A percentile compares a stretch with the other conserved stretches of the same genome.
Evolutionary conservation across 2,113 vertebrate species (phyloP).

Genomic region (Motacilla tschutschensis): DNA sequence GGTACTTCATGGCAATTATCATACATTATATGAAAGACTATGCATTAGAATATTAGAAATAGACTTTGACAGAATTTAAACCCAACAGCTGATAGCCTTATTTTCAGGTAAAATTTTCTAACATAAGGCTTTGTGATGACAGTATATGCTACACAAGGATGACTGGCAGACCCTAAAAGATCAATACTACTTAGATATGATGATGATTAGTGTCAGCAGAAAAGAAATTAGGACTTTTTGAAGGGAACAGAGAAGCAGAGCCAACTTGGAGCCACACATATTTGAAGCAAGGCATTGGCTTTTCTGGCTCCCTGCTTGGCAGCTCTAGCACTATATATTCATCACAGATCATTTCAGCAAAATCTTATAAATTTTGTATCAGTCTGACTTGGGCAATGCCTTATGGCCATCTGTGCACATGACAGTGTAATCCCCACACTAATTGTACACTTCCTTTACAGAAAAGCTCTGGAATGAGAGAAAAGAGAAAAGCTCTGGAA

Average conservation of each 20-base stretch:
- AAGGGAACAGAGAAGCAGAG: not conserved
- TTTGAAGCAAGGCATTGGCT: not conserved
- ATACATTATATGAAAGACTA: not conserved
- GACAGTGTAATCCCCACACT: not conserved
- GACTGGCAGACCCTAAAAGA: constrained; percentile 11
- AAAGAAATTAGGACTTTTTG: not conserved
- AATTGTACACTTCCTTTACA: not conserved
- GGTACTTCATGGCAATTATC: not conserved
- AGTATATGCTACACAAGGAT: constrained; percentile 7
- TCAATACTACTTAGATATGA: constrained; percentile 14
- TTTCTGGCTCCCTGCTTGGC: not conserved
- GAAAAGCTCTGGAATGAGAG: not conserved
- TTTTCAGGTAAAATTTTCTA: constrained; percentile 45
- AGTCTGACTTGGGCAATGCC: not conserved
- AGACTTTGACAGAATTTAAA: not conserved
- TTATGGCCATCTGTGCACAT: not conserved
- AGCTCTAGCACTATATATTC: not conserved
- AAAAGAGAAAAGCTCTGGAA: not conserved
- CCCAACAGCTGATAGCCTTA: not conserved
- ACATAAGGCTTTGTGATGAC: constrained; percentile 6
- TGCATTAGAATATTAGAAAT: not conserved
- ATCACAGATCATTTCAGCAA: not conserved
- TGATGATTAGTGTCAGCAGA: not conserved
- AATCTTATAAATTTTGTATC: constrained; percentile 18
- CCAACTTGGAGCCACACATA: not conserved